phyloP scores from a whole-genome alignment of 2,797 vertebrate species.

The Sebastes minor region DNA sequence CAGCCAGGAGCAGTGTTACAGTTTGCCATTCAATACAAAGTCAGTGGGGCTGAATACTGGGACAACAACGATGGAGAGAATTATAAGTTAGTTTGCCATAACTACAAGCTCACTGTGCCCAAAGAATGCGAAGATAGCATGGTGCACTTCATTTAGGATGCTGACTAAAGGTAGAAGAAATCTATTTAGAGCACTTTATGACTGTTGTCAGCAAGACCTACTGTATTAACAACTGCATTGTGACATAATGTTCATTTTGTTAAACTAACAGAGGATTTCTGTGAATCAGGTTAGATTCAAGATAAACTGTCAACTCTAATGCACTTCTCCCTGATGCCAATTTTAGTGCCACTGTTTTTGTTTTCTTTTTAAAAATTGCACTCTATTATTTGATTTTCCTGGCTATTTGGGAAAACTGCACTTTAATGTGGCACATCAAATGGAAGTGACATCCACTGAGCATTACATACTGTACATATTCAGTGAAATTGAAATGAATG shows the following conservation, averaged over 20 bases:
- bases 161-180: conserved; percentile 2
- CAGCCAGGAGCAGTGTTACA: conserved; percentile 88
- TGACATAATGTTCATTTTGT: not conserved
- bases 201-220: too few relatives aligned
- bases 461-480: not conserved
- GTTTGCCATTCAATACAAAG: conserved; percentile 91
- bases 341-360: conserved; percentile 8
- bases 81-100: conserved; percentile 91
- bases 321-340: conserved; percentile 6
- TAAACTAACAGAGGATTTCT: not conserved
- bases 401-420: conserved; percentile 2
- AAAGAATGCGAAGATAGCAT: conserved; percentile 95
- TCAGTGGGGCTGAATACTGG: conserved; percentile 89
- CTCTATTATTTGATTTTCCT: not conserved
- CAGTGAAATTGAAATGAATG: conserved; percentile 5
- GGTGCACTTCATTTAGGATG: conserved; percentile 92
- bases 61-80: conserved; percentile 93
- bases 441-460: not conserved
- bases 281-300: conserved; percentile 4
- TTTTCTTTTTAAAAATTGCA: conserved; percentile 17
- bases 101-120: conserved; percentile 89
- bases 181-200: not conserved
- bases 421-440: conserved; percentile 10
- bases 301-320: not conserved
- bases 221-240: too few relatives aligned